Evolutionary conservation across 2,888 invertebrate genomes (phyloP).

Genomic region (Thymelicus sylvestris): DNA sequence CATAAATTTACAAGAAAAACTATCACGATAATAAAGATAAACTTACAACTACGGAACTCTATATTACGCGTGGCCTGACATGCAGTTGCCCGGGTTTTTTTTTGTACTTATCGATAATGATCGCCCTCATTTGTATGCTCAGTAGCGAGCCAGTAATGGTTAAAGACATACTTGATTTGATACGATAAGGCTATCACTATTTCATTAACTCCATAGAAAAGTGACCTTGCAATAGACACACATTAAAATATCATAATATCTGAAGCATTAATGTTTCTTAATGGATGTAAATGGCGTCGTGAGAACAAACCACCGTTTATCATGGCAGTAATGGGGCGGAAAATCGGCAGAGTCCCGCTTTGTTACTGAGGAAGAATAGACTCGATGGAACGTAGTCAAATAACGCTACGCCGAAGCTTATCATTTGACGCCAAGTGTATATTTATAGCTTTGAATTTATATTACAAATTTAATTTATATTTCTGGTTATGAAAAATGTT

Average conservation of each 20-base stretch:
- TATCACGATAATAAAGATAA: too few relatives aligned
- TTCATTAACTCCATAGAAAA: neutral
- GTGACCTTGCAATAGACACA: neutral
- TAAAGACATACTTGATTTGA: too few relatives aligned
- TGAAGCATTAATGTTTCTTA: slow-evolving; percentile 62
- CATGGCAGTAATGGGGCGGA: slow-evolving; percentile 77
- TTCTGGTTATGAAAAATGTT: too few relatives aligned
- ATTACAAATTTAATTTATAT: neutral
- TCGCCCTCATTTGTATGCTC: too few relatives aligned
- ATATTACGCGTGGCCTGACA: too few relatives aligned
- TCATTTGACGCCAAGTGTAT: slow-evolving; percentile 26
- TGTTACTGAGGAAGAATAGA: slow-evolving; percentile 63
- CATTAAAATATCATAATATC: slow-evolving; percentile 1
- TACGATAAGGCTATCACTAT: too few relatives aligned
- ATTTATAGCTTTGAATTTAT: slow-evolving; percentile 27
- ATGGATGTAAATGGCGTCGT: slow-evolving; percentile 76
- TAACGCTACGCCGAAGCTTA: slow-evolving; percentile 50
- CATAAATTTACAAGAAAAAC: too few relatives aligned
- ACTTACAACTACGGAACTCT: too few relatives aligned
- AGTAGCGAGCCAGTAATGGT: too few relatives aligned
- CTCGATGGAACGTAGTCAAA: slow-evolving; percentile 68
- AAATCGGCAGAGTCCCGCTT: slow-evolving; percentile 74
- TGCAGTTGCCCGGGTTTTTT: too few relatives aligned
- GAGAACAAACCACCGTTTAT: slow-evolving; percentile 77
- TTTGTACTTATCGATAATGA: too few relatives aligned